These are phyloP conservation scores for Caranx ignobilis DNA, from an alignment of 2,113 vertebrate genomes.

Conservation along the genomic window DNA sequence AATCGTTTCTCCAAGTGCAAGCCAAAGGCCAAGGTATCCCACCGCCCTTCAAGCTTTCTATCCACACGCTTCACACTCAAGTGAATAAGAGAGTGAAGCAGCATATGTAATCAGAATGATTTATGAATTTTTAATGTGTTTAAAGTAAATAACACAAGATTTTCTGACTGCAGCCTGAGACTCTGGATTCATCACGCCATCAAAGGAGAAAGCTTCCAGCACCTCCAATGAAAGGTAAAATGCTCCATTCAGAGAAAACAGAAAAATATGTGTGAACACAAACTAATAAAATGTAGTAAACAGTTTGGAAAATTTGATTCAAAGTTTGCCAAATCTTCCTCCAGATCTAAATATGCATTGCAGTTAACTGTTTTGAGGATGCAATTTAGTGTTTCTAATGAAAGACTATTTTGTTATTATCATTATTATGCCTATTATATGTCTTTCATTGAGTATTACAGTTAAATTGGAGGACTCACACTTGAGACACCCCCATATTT, in stretches of 20 bases:
- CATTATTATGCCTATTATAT: too few relatives aligned
- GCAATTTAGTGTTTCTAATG: neutral
- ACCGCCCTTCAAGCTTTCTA: neutral
- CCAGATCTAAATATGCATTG: neutral
- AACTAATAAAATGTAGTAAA: neutral
- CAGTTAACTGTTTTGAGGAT: neutral
- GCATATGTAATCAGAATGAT: neutral
- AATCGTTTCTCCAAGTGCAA: conserved; percentile 86
- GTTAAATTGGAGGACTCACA: neutral
- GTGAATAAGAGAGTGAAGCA: too few relatives aligned
- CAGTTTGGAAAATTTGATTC: neutral
- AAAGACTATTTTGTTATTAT: too few relatives aligned
- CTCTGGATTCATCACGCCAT: conserved; percentile 94
- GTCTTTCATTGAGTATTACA: neutral
- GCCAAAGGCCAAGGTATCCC: conserved; percentile 78
- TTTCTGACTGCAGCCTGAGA: conserved; percentile 87
- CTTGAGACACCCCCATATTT: too few relatives aligned
- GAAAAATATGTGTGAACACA: neutral
- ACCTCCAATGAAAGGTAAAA: conserved; percentile 90
- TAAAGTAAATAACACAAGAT: neutral
- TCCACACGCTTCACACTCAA: too few relatives aligned
- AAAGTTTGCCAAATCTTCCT: neutral
- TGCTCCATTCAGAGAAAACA: neutral
- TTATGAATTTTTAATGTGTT: neutral
- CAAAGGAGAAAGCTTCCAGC: conserved; percentile 96